Conservation (phyloP, 2,797 vertebrate genomes). For the Chaenodraco wilsoni region DNA sequence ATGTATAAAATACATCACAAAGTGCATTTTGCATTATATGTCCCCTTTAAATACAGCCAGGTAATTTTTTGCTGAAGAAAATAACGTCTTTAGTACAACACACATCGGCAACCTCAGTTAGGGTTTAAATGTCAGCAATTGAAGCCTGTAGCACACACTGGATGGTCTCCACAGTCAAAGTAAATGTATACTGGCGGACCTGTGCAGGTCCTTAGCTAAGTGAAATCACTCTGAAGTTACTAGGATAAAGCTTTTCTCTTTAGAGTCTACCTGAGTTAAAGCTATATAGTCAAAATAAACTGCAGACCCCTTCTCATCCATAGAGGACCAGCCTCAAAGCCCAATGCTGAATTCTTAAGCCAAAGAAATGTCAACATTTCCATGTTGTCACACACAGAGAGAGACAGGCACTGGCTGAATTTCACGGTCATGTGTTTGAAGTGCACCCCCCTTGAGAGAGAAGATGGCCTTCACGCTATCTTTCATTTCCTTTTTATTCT, state of each 20-base stretch:
- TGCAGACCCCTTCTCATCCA: constrained; percentile 7
- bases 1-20: no score
- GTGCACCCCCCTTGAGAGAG: constrained; percentile 49
- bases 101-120: background rate
- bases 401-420: constrained; percentile 49
- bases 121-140: background rate
- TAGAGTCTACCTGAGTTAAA: background rate
- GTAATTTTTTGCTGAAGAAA: background rate
- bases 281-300: constrained; percentile 14
- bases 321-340: constrained; percentile 44
- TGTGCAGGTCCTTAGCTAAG: background rate
- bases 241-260: background rate
- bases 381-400: constrained; percentile 73
- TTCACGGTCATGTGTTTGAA: constrained; percentile 67
- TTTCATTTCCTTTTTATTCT: constrained; percentile 40
- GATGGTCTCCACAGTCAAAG: background rate
- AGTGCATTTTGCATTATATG: no score
- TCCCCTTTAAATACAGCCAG: background rate
- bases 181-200: background rate
- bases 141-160: background rate
- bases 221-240: background rate
- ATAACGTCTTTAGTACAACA: background rate
- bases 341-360: constrained; percentile 66
- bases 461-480: constrained; percentile 34
- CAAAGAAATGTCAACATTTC: constrained; percentile 83